Evolutionary conservation across 2,888 invertebrate genomes (phyloP), one percentile per base, ranked within the genome.

Genomic region (Drosophila greeni): DNA sequence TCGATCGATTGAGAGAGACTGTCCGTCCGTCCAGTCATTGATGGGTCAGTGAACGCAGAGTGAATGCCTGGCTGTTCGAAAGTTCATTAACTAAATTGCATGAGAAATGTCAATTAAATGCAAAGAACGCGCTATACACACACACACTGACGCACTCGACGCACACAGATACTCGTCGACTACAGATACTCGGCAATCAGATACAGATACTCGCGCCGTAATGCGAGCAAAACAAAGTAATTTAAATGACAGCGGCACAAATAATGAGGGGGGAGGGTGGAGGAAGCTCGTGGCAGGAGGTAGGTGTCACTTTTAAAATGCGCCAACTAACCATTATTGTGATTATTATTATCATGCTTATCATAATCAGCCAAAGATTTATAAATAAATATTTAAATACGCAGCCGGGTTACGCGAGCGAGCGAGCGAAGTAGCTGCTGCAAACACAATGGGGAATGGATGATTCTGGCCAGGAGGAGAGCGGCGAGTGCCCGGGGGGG

Each of bases 341-440:
- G 61, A 66, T 80, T 79, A 80, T 72, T 72, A 74, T 82, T 75
- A 80, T 74, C 74, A 75, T 49, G 77, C 80, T 79, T 79, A 82
- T 82, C 79, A 82, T 74, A 79, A 79, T 73, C 80, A 70, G 68
- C 51, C 76, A 47, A 64, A 72, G 66, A 80, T 77, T 82, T 77
- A 75, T 80, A 75, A 76, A 76, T 81, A 84, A 82, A 82, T 82
- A 82, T 84, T 84, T 82, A 79, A 73, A 82, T 75, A 82, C 72
- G 83, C 77, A 82, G 67, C 74, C 76, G 64, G 73, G 75, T 82
- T 75, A 84, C 75, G 67, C 68, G 77, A 43, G 12, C 45, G 26
- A 29, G 29, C 45, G 43, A 29, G 47, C 20, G 20, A 20, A 3
- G 2, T 51, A 53, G 71, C 72, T 58, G 62, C 70, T 58, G 62